These are phyloP conservation scores for Myzus persicae DNA, from an alignment of 1,140 invertebrate genomes.

Conservation along the genomic window DNA sequence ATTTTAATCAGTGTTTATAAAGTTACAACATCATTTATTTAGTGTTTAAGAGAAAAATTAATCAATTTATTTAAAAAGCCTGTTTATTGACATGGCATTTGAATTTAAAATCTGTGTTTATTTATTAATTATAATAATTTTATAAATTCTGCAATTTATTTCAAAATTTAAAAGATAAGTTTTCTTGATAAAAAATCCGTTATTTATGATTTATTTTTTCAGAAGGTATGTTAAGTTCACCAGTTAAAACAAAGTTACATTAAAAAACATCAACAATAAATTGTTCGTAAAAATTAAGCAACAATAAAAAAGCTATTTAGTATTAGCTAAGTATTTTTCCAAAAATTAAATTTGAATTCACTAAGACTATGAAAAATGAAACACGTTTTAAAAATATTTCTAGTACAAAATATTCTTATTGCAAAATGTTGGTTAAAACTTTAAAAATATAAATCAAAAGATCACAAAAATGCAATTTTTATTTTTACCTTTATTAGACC, in stretches of 20 bases:
- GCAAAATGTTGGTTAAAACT: background rate
- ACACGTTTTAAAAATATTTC: background rate
- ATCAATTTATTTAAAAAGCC: background rate
- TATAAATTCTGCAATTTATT: background rate
- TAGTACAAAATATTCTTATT: background rate
- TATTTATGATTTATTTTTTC: background rate
- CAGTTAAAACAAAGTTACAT: background rate
- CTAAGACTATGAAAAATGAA: background rate
- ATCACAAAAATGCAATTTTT: background rate
- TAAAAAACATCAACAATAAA: background rate
- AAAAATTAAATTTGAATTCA: too few relatives aligned
- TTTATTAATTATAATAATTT: background rate
- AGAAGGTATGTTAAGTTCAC: background rate
- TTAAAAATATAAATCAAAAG: constrained; percentile 12
- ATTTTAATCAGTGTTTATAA: background rate
- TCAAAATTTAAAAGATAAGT: background rate
- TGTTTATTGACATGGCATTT: background rate
- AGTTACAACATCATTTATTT: background rate
- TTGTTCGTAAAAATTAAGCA: background rate
- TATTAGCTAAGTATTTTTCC: background rate
- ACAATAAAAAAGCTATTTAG: background rate
- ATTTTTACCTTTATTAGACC: background rate
- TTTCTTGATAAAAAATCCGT: background rate
- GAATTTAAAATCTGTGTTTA: background rate
- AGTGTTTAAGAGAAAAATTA: background rate